Percentiles rank a stretch among this genome's conserved stretches.
Conservation (phyloP, 2,888 invertebrate genomes). For the Watsonalla cultraria region DNA sequence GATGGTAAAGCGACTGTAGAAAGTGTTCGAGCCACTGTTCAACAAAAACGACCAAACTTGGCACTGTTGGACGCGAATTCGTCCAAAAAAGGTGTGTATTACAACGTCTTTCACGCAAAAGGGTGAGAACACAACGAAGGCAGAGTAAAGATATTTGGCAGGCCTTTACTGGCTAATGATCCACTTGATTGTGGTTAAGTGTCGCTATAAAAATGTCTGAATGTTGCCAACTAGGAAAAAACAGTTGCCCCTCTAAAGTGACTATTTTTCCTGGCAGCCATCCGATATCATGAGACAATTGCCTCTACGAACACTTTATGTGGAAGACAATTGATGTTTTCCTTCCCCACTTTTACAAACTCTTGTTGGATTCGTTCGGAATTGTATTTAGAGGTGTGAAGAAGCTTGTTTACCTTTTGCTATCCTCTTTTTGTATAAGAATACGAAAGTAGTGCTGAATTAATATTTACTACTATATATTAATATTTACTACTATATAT, state of each 20-base stretch:
- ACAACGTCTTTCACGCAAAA: slow-evolving; percentile 61
- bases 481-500: too few relatives aligned
- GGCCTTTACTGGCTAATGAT: slow-evolving; percentile 75
- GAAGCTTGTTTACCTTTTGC: not conserved
- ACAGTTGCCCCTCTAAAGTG: slow-evolving; percentile 68
- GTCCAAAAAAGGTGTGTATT: slow-evolving; percentile 64
- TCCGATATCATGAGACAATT: slow-evolving; percentile 70
- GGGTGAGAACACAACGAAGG: slow-evolving; percentile 64
- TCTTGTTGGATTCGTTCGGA: slow-evolving; percentile 34
- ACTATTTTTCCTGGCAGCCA: slow-evolving; percentile 71
- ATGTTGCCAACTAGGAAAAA: slow-evolving; percentile 75
- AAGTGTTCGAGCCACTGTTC: slow-evolving; percentile 20
- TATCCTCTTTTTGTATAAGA: not conserved
- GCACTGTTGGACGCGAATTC: slow-evolving; percentile 43
- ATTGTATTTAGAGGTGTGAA: slow-evolving; percentile 21
- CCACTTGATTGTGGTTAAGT: slow-evolving; percentile 76
- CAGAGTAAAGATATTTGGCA: slow-evolving; percentile 74
- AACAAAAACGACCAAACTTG: slow-evolving; percentile 50
- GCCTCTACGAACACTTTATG: slow-evolving; percentile 63
- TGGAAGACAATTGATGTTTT: slow-evolving; percentile 61
- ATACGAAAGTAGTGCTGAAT: too few relatives aligned
- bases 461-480: too few relatives aligned
- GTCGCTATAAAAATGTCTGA: slow-evolving; percentile 73
- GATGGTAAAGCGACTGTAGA: slow-evolving; percentile 14
- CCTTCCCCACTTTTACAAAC: slow-evolving; percentile 41